Conservation (phyloP, 2,888 invertebrate genomes). For the Euplexia lucipara region DNA sequence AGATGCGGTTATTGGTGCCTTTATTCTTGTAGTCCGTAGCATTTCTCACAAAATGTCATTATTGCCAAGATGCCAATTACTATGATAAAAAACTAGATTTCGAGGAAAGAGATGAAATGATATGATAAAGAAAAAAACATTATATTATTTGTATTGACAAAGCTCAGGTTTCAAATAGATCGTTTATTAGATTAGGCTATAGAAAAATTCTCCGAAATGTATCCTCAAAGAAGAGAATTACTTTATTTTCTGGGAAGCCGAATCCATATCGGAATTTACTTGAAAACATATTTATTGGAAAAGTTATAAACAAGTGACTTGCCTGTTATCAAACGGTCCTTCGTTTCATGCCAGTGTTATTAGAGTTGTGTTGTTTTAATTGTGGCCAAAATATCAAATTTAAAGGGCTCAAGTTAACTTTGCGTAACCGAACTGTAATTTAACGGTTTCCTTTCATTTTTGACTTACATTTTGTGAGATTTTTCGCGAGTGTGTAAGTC, state of each 20-base stretch:
- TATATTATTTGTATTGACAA: conserved; percentile 16
- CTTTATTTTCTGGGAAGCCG: conserved; percentile 23
- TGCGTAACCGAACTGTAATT: conserved; percentile 37
- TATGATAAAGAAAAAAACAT: conserved; percentile 14
- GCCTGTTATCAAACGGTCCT: conserved; percentile 47
- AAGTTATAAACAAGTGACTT: conserved; percentile 33
- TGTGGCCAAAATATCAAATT: conserved; percentile 72
- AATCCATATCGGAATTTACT: conserved; percentile 13
- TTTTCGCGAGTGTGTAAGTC: not conserved
- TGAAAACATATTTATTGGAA: conserved; percentile 25
- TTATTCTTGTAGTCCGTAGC: not conserved
- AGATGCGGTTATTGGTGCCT: not conserved
- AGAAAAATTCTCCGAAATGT: conserved; percentile 18
- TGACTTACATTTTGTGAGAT: not conserved
- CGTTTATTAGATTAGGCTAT: conserved; percentile 29
- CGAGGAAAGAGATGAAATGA: conserved; percentile 1
- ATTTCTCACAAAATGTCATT: conserved; percentile 20
- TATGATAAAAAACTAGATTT: not conserved
- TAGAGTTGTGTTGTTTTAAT: conserved; percentile 65
- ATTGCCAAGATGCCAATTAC: not conserved
- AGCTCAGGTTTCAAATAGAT: conserved; percentile 31
- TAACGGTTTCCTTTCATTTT: conserved; percentile 45
- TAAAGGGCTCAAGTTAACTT: conserved; percentile 56
- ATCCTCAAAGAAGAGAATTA: conserved; percentile 27
- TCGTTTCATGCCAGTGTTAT: conserved; percentile 49